Percentiles rank a stretch among this genome's conserved stretches.
phyloP scores from a whole-genome alignment of 2,888 invertebrate species.

The Leucophenga maculata region DNA sequence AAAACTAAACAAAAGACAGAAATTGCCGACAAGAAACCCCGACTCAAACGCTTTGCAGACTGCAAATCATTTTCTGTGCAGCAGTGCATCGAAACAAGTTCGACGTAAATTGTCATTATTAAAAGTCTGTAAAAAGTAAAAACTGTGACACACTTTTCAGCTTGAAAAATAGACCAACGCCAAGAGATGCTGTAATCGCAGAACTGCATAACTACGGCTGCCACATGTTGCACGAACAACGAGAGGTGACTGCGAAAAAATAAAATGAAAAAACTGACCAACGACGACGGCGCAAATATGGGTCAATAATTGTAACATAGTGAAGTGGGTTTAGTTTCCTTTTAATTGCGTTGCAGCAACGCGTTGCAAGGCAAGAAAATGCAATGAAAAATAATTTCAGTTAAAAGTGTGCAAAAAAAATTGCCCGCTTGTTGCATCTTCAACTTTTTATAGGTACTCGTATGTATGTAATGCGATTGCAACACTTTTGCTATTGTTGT shows the following conservation, averaged over 20 bases:
- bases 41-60: no score
- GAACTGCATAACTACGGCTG: constrained; percentile 1
- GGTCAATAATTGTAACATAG: background rate
- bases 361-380: background rate
- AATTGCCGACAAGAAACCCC: no score
- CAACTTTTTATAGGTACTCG: no score
- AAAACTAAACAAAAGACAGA: no score
- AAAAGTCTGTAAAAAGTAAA: constrained; percentile 8
- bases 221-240: background rate
- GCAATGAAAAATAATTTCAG: constrained; percentile 29
- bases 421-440: no score
- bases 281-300: constrained; percentile 6
- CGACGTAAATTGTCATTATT: constrained; percentile 5
- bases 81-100: no score
- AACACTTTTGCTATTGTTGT: no score
- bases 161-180: constrained; percentile 25
- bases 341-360: constrained; percentile 52
- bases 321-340: no score
- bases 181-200: constrained; percentile 8
- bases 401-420: no score
- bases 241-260: constrained; percentile 19
- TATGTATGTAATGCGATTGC: no score
- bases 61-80: no score
- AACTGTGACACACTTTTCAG: constrained; percentile 14
- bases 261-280: constrained; percentile 1